These are phyloP conservation scores for Clitarchus hookeri DNA, from an alignment of 2,888 invertebrate species.

Conservation along the genomic window DNA sequence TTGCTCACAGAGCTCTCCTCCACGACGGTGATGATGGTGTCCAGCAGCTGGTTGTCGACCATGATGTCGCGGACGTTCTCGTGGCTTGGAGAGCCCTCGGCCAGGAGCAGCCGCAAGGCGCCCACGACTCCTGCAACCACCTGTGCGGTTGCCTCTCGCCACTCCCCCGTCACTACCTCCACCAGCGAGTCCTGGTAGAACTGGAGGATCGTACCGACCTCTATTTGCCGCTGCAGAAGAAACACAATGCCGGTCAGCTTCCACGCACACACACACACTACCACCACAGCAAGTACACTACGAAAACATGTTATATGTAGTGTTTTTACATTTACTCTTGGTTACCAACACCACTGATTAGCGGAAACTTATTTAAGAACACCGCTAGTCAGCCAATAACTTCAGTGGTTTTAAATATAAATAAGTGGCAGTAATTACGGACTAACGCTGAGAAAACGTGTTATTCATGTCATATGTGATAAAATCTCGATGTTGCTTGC, in stretches of 20 bases:
- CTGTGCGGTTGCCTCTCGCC: constrained; percentile 30
- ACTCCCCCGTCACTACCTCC: constrained; percentile 34
- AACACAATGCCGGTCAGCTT: constrained; percentile 26
- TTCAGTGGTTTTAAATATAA: too few species aligned
- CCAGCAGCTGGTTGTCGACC: constrained; percentile 54
- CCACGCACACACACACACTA: not conserved
- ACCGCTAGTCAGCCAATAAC: too few species aligned
- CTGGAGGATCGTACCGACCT: constrained; percentile 56
- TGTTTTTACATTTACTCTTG: not conserved
- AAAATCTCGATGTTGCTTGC: too few species aligned
- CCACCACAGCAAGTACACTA: not conserved
- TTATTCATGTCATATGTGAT: too few species aligned
- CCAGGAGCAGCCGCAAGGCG: constrained; percentile 32
- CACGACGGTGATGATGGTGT: constrained; percentile 53
- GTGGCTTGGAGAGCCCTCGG: constrained; percentile 6
- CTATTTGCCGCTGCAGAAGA: constrained; percentile 60
- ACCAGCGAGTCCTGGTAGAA: constrained; percentile 42
- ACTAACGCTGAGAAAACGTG: too few species aligned
- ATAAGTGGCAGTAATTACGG: too few species aligned
- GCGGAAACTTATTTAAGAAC: too few species aligned
- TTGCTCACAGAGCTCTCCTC: constrained; percentile 50
- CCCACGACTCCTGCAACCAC: constrained; percentile 34
- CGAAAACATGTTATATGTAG: not conserved
- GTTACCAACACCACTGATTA: too few species aligned
- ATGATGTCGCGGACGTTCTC: constrained; percentile 52